Evolutionary conservation across 2,888 invertebrate species (phyloP), one percentile per base, ranked within the genome.

Genomic region (Microchrysa polita): DNA sequence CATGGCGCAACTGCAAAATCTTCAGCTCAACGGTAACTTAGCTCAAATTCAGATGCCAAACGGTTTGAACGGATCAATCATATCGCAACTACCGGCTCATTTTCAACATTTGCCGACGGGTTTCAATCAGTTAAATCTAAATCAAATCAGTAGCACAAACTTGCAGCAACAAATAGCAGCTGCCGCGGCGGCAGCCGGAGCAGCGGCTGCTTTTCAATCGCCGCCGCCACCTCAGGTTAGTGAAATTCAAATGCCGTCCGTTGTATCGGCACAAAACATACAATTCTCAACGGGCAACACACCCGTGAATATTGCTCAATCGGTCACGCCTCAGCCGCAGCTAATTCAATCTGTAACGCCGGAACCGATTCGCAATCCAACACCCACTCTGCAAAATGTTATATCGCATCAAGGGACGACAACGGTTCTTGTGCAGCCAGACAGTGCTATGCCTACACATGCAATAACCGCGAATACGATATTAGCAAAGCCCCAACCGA

Each of bases 1-100:
- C 72, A 80, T 85, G 73, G 80, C 83, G 7, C 83, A 84, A 74
- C 76, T 85, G 75, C 85, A 85, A 79, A 84, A 84, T 75, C 79
- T 85, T 5, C 85, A 85, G 74, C 75, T 85, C 63, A 83, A 83
- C 74, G 82, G 84, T 63, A 82, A 83, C 71, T 81, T 84, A 71
- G 80, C 84, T 22, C 85, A 85, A 78, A 84, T 85, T 63, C 85
- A 85, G 79, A 83, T 85, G 84, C 84, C 84, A 75, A 85, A 84
- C 75, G 85, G 85, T 5, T 77, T 84, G 55, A 82, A 83, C 42
- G 80, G 83, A 12, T 78, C 77, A 74, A 79, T 82, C 67, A 81
- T 85, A 44, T 84, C 84, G 0, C 84, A 85, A 76, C 73, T 85
- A 75, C 83, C 84, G 5, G 80, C 83, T n/a, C 84, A 84, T 73